Base-by-base conservation (phyloP, 2,888 invertebrate genomes). In the Pegoplata infirma region DNA sequence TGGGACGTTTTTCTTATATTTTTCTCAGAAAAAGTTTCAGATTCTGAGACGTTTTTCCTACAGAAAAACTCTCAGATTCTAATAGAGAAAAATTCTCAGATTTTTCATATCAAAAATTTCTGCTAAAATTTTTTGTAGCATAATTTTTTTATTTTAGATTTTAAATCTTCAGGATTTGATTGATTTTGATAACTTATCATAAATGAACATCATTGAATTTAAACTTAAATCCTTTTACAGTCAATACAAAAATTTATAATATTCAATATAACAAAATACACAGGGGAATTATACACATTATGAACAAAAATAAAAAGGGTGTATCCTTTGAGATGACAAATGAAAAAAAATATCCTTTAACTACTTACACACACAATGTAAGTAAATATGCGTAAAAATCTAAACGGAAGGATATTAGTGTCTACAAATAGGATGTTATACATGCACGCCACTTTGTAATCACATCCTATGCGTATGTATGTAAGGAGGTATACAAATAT, bases 181-280 rank as follows among this genome's bases (percentile, higher is more conserved):
- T n/a, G 36, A 40, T 40, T 40, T 40, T 36, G 23, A 55, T 25
- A 64, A 21, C 28, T 21, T 63, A 49, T 79, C 67, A 63, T 58
- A 79, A 79, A 61, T 79, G 79, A 79, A 75, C 79, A 80, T 74
- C 73, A 69, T 40, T 40, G 12, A 40, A 56, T 56, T 68, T 19
- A 7, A n/a, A 55, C 63, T 64, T 56, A 67, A 71, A 71, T 58
- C 56, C 56, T 63, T 75, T 75, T 32, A 51, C 44, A 67, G 56
- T 28, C 56, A 21, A 71, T 40, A 63, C 49, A 61, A 25, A 61
- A 69, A 44, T 4, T 32, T 46, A 55, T 74, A 63, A 21, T 25
- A 56, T 69, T 40, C 46, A 68, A 75, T 55, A n/a, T n/a, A 55
- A 25, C 32, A 61, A 44, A 64, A 36, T 55, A 44, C 61, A 44